Evolutionary conservation across 1,140 invertebrate species (phyloP), one percentile per base, ranked within the genome.

Genomic region (Drosophila sulfurigaster): DNA sequence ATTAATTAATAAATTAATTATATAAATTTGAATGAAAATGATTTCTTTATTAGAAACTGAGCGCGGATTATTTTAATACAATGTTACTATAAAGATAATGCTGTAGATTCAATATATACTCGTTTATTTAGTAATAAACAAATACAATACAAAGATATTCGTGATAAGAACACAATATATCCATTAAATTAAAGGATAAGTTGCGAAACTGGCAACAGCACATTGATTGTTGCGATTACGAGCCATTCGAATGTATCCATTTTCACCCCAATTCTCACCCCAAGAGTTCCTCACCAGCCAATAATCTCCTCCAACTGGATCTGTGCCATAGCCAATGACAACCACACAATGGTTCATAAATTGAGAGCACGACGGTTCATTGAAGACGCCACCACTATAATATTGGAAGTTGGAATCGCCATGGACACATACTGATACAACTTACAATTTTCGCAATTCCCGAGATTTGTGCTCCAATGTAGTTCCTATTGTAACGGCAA

Each of bases 251-350:
- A 95, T 93, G 89, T 94, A 96, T 5, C 95, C 95, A 7, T 93
- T 58, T 48, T 94, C 92, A 30, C 95, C 95, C 95, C 94, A 95
- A 3, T 54, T 62, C n/a, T 64, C 67, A 3, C 93, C 93, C 94
- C 93, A 94, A 78, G 96, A 96, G 91, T 94, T 94, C 92, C 94
- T 94, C 66, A 94, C 93, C 8, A 94, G 85, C 93, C 93, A 94
- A 89, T 94, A 94, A 78, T 94, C 93, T 69, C 94, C 91, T 28
- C 59, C 59, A 2, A 1, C 2, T 6, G n/a, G 1, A 43, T 54
- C 52, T 4, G 25, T 28, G 35, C 49, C 63, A 2, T 59, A 59
- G 11, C 57, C 57, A 30, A 28, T 41, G 16, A 59, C 16, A 13
- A 59, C 41, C 1, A 59, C 41, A 8, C 11, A n/a, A 13, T 59